Conservation (phyloP, 1,140 invertebrate species). For the Ooceraea biroi region DNA sequence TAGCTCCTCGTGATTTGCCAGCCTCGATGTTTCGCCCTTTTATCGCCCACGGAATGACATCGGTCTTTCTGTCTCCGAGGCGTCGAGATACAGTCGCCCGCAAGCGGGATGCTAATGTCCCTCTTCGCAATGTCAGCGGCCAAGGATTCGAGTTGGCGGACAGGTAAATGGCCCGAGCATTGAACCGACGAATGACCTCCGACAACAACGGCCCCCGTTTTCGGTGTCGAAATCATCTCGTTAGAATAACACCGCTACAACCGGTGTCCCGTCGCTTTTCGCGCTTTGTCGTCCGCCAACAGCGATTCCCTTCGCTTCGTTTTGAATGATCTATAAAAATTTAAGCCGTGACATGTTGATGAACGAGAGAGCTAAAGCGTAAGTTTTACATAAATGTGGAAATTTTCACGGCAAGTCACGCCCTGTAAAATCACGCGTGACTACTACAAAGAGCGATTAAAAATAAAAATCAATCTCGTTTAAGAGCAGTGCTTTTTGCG, state of each 20-base stretch:
- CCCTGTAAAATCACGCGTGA: constrained; percentile 29
- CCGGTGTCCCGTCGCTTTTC: not conserved
- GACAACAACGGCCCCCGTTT: constrained; percentile 78
- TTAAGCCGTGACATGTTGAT: too few relatives aligned
- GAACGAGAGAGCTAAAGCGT: too few relatives aligned
- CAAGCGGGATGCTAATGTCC: constrained; percentile 61
- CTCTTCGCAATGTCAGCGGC: constrained; percentile 56
- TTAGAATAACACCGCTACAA: constrained; percentile 55
- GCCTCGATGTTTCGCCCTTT: not conserved
- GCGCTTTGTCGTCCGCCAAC: not conserved
- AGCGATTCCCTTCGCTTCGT: not conserved
- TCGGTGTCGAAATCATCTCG: constrained; percentile 68
- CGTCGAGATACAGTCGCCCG: constrained; percentile 42
- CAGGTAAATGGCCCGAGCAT: constrained; percentile 77
- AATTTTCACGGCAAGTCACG: constrained; percentile 8
- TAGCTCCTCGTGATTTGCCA: not conserved
- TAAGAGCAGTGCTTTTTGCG: constrained; percentile 41
- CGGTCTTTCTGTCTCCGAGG: constrained; percentile 30
- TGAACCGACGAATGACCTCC: constrained; percentile 80
- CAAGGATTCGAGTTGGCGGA: constrained; percentile 68
- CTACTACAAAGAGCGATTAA: constrained; percentile 34
- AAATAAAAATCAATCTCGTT: constrained; percentile 42
- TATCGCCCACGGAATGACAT: not conserved
- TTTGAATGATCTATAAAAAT: constrained; percentile 4
- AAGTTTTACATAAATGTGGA: not conserved